These are phyloP conservation scores for Zaprionus capensis DNA, from an alignment of 1,140 invertebrate species.

Conservation along the genomic window DNA sequence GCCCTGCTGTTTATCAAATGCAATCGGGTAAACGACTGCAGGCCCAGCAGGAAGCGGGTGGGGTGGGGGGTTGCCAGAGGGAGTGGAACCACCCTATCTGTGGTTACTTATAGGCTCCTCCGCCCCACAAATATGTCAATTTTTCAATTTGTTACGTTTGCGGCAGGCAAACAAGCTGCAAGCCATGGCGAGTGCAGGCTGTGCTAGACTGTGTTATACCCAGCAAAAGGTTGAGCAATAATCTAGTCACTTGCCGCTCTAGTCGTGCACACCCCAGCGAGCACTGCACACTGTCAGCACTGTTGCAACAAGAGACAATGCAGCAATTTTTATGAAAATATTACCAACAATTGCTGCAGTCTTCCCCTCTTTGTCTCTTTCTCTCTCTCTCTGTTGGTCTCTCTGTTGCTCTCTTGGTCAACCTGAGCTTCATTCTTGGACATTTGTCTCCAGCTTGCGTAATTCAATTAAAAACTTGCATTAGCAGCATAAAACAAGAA, in stretches of 20 bases:
- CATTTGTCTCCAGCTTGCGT: slow-evolving; percentile 33
- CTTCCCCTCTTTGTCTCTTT: no score
- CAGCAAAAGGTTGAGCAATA: not conserved
- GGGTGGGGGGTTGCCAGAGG: not conserved
- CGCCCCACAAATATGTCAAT: slow-evolving; percentile 60
- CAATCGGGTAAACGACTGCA: slow-evolving; percentile 37
- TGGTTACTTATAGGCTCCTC: slow-evolving; percentile 52
- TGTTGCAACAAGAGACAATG: slow-evolving; percentile 20
- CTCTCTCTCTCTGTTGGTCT: not conserved
- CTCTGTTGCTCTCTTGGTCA: not conserved
- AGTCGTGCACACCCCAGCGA: not conserved
- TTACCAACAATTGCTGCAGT: slow-evolving; percentile 7
- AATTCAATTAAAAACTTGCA: slow-evolving; percentile 57
- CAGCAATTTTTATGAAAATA: slow-evolving; percentile 29
- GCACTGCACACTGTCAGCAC: not conserved
- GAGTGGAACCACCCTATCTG: slow-evolving; percentile 45
- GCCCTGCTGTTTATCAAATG: slow-evolving; percentile 69
- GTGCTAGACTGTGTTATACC: slow-evolving; percentile 6
- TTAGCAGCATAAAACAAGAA: slow-evolving; percentile 49
- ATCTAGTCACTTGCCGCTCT: not conserved
- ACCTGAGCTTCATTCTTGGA: not conserved
- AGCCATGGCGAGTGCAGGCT: not conserved
- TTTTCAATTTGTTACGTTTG: slow-evolving; percentile 69
- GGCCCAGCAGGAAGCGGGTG: not conserved
- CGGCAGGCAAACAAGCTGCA: slow-evolving; percentile 46